phyloP scores from a whole-genome alignment of 1,140 invertebrate species.

The Euura lappo region DNA sequence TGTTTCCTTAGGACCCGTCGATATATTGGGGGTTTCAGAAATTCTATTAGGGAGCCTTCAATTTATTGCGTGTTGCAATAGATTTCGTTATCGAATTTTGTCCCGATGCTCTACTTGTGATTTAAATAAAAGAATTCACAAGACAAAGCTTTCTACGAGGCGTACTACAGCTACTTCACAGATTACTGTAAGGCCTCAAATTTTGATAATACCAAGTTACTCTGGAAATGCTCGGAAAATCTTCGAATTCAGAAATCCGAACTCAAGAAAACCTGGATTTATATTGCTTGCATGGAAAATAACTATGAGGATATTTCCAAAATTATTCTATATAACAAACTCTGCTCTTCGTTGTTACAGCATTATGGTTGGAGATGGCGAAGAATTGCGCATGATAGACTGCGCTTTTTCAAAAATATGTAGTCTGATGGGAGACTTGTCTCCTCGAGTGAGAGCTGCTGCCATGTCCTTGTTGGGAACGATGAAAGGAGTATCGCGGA shows the following conservation, averaged over 20 bases:
- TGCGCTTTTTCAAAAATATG: constrained; percentile 97
- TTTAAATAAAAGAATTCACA: no score
- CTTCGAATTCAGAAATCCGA: neutral
- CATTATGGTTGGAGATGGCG: constrained; percentile 71
- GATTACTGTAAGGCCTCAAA: neutral
- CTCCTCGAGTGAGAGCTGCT: constrained; percentile 79
- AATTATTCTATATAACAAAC: neutral
- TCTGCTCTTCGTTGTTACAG: constrained; percentile 51
- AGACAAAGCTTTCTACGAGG: neutral
- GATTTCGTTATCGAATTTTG: no score
- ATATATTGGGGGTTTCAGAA: no score
- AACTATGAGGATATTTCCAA: neutral
- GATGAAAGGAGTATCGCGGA: constrained; percentile 85
- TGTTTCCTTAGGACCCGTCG: no score
- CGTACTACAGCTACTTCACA: neutral
- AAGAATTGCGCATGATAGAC: constrained; percentile 87
- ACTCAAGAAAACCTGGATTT: neutral
- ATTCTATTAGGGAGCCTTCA: no score
- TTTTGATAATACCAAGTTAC: no score
- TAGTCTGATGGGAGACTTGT: constrained; percentile 92
- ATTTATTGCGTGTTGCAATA: no score
- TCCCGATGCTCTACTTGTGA: no score
- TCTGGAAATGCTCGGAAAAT: no score
- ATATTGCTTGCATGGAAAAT: neutral
- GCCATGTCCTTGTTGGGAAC: constrained; percentile 84